These are phyloP conservation scores for Pararge aegeria DNA, from an alignment of 1,140 invertebrate species.

Conservation along the genomic window DNA sequence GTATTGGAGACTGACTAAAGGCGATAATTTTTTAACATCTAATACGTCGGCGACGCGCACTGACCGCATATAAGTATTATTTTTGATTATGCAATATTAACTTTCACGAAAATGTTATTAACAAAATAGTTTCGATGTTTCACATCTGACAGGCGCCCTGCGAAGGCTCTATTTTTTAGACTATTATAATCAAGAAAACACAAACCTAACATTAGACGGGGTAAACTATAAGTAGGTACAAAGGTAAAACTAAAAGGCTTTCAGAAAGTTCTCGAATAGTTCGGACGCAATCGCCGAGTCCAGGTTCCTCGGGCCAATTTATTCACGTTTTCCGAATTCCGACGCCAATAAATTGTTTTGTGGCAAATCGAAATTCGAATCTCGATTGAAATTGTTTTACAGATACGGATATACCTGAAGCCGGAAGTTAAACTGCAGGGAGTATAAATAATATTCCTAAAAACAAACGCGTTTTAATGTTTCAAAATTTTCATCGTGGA, in stretches of 20 bases:
- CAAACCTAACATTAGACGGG: constrained; percentile 17
- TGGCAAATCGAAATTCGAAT: constrained; percentile 30
- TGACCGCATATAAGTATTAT: too few relatives aligned
- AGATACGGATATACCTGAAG: constrained; percentile 16
- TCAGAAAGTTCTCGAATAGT: constrained; percentile 34
- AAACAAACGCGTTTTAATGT: neutral
- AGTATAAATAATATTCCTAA: constrained; percentile 1
- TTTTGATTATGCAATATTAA: too few relatives aligned
- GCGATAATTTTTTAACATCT: too few relatives aligned
- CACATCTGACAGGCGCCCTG: too few relatives aligned
- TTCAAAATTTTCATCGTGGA: neutral
- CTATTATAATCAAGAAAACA: neutral
- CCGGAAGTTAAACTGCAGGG: constrained; percentile 8
- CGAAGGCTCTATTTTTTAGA: too few relatives aligned
- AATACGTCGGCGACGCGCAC: too few relatives aligned
- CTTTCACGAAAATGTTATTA: too few relatives aligned
- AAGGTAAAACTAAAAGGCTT: constrained; percentile 30
- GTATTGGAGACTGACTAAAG: too few relatives aligned
- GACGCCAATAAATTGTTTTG: constrained; percentile 34
- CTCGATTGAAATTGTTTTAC: constrained; percentile 37
- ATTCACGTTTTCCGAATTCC: constrained; percentile 36
- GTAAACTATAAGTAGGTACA: constrained; percentile 23
- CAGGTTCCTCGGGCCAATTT: constrained; percentile 33
- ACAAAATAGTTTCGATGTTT: too few relatives aligned
- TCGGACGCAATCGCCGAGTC: constrained; percentile 29